Conservation (phyloP, 2,888 invertebrate genomes). For the Pedicia rivosa region DNA sequence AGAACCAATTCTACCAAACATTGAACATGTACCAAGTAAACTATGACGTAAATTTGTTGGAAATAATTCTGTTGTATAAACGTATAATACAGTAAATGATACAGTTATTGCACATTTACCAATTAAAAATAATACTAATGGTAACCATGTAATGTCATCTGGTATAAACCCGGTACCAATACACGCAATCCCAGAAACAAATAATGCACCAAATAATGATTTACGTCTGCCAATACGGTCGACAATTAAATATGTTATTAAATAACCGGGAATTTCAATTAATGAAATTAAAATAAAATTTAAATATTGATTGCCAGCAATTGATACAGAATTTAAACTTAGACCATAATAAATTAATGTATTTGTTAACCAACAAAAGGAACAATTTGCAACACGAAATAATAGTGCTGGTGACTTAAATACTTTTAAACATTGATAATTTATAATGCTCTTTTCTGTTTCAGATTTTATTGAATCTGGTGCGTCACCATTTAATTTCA, state of each 20-base stretch:
- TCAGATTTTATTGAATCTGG: background rate
- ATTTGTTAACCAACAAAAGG: slow-evolving; percentile 67
- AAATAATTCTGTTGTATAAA: slow-evolving; percentile 54
- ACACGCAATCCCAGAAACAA: slow-evolving; percentile 33
- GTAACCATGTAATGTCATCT: slow-evolving; percentile 11
- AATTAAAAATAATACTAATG: slow-evolving; percentile 33
- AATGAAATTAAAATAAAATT: slow-evolving; percentile 44
- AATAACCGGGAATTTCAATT: slow-evolving; percentile 59
- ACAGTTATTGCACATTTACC: slow-evolving; percentile 50
- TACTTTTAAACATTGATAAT: slow-evolving; percentile 7
- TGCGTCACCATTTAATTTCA: background rate
- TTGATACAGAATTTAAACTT: slow-evolving; percentile 56
- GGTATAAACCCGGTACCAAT: slow-evolving; percentile 23
- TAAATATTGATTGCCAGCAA: slow-evolving; percentile 56
- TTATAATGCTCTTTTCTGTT: background rate
- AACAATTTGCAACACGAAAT: slow-evolving; percentile 38
- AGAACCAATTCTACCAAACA: slow-evolving; percentile 51
- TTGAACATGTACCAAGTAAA: slow-evolving; percentile 48
- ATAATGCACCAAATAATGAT: slow-evolving; percentile 39
- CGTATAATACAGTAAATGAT: slow-evolving; percentile 48
- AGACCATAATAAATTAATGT: slow-evolving; percentile 68
- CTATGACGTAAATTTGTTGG: slow-evolving; percentile 50
- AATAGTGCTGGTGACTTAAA: slow-evolving; percentile 16
- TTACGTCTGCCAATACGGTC: slow-evolving; percentile 45
- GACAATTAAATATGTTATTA: slow-evolving; percentile 43